phyloP scores from a whole-genome alignment of 2,113 vertebrate genomes.

The Brachyhypopomus gauderio region DNA sequence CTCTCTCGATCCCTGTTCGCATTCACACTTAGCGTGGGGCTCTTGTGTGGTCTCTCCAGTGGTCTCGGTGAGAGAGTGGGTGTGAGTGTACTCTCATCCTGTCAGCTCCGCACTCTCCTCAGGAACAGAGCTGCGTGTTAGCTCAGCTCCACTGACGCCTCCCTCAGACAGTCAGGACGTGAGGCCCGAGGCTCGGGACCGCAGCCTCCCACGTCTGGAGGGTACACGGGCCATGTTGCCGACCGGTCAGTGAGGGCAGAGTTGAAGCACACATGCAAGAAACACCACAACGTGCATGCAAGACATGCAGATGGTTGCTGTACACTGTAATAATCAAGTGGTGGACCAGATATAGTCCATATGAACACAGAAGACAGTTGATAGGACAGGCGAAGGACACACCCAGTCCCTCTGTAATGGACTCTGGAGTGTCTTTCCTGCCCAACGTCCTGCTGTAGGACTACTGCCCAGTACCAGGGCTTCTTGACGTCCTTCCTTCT shows the following conservation, averaged over 20 bases:
- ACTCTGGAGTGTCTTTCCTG: neutral
- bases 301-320: neutral
- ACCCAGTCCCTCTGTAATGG: neutral
- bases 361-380: neutral
- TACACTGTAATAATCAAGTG: neutral
- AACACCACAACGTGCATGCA: too few species aligned
- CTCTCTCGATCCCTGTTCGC: neutral
- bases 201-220: neutral
- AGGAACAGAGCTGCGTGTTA: neutral
- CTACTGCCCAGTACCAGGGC: neutral
- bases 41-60: neutral
- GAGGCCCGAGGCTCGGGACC: neutral
- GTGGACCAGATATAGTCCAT: neutral
- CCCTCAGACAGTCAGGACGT: neutral
- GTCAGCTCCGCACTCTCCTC: neutral
- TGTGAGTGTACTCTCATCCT: neutral
- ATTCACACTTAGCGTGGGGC: neutral
- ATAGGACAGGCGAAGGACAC: neutral
- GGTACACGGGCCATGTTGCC: neutral
- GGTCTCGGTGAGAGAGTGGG: neutral
- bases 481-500: neutral
- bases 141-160: neutral
- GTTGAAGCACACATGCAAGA: neutral
- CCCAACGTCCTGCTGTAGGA: constrained; percentile 15
- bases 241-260: neutral